Conservation (phyloP, 1,140 invertebrate species). For the Pseudomyrmex cubaensis region DNA sequence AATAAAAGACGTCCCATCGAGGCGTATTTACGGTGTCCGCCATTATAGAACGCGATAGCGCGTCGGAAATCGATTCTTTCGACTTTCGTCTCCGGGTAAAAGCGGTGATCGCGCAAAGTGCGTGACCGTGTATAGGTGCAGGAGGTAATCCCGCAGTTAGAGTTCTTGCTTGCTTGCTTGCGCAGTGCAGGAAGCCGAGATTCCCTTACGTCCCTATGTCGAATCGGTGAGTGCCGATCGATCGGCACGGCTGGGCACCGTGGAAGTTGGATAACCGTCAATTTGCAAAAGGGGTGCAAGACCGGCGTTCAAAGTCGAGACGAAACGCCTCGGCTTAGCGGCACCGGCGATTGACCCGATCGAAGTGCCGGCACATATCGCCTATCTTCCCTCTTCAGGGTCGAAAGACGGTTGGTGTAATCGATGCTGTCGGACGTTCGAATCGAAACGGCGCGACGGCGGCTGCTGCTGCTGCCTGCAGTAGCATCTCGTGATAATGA, state of each 20-base stretch:
- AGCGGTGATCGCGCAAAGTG: constrained; percentile 63
- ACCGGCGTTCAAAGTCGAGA: constrained; percentile 60
- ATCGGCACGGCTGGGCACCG: constrained; percentile 57
- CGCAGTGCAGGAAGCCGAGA: constrained; percentile 49
- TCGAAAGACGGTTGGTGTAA: constrained; percentile 61
- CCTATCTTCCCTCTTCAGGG: constrained; percentile 47
- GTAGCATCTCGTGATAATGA: constrained; percentile 32
- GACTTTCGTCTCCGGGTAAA: constrained; percentile 13
- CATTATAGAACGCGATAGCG: constrained; percentile 40
- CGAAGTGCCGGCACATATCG: constrained; percentile 43
- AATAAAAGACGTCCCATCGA: neutral
- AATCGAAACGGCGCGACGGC: constrained; percentile 39
- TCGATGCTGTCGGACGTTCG: constrained; percentile 65
- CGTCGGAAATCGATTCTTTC: constrained; percentile 57
- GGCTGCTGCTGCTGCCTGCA: constrained; percentile 8
- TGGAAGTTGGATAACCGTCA: constrained; percentile 70
- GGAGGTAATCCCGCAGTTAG: constrained; percentile 53
- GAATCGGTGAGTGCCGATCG: constrained; percentile 73
- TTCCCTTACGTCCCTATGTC: constrained; percentile 59
- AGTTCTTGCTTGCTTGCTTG: constrained; percentile 42
- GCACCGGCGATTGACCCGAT: constrained; percentile 55
- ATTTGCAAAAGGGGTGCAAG: constrained; percentile 68
- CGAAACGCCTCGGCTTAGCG: constrained; percentile 58
- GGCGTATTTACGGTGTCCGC: constrained; percentile 6
- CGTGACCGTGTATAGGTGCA: constrained; percentile 55